Conservation (phyloP, 2,888 invertebrate genomes). For the Eupithecia inturbata region DNA sequence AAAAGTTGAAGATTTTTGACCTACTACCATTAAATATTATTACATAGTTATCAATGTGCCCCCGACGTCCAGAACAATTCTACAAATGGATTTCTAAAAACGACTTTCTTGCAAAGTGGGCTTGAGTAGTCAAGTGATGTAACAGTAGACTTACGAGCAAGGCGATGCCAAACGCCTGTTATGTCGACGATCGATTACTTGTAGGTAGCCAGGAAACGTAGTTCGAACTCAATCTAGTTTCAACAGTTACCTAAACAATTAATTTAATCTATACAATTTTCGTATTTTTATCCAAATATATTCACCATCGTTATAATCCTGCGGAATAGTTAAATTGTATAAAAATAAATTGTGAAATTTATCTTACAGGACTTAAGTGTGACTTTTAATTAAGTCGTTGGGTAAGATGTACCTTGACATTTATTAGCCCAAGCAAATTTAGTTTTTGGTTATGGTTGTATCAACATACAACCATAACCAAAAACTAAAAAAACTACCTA, state of each 20-base stretch:
- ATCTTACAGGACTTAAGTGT: no score
- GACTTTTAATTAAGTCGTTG: no score
- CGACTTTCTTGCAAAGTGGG: slow-evolving; percentile 14
- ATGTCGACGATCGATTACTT: background rate
- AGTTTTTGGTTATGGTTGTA: no score
- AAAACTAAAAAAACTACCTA: no score
- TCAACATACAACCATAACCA: no score
- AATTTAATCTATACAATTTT: no score
- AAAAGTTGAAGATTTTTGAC: background rate
- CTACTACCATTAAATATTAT: background rate
- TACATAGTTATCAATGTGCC: background rate
- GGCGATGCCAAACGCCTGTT: background rate
- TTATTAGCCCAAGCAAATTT: no score
- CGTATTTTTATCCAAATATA: no score
- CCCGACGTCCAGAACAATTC: slow-evolving; percentile 10
- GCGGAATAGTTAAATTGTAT: no score
- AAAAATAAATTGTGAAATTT: no score
- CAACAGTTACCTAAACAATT: background rate
- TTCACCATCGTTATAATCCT: no score
- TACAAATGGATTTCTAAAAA: slow-evolving; percentile 13
- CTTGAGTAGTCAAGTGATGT: slow-evolving; percentile 19
- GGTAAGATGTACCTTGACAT: no score
- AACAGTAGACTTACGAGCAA: slow-evolving; percentile 5
- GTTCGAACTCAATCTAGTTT: background rate
- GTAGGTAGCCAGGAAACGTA: background rate